A percentile compares a stretch with the other conserved stretches of the same genome.
Evolutionary conservation across 2,888 invertebrate species (phyloP).

Genomic region (Psylliodes chrysocephalus): DNA sequence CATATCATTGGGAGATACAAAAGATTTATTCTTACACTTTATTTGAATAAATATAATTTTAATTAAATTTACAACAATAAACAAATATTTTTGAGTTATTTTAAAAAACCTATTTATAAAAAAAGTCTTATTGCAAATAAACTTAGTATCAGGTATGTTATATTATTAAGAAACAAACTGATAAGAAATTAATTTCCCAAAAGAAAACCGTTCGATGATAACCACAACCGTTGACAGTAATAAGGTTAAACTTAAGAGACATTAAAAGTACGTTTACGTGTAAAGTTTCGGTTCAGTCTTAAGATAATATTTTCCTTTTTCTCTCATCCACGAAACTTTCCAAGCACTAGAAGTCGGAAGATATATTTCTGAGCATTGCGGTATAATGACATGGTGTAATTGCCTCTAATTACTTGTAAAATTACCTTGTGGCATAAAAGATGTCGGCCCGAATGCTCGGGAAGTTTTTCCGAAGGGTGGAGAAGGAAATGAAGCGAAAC

Average conservation of each 20-base stretch:
- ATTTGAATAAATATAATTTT: no score
- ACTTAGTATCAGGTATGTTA: no score
- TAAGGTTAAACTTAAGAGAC: constrained; percentile 13
- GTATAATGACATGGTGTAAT: constrained; percentile 66
- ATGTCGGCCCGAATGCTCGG: constrained; percentile 57
- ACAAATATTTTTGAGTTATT: no score
- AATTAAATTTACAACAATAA: no score
- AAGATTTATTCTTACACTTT: no score
- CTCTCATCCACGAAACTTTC: constrained; percentile 54
- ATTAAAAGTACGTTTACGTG: constrained; percentile 35
- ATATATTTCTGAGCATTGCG: constrained; percentile 62
- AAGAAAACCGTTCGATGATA: neutral
- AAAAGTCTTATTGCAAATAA: no score
- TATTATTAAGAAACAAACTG: no score
- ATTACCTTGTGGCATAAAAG: constrained; percentile 67
- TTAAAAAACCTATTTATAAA: no score
- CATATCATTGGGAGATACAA: no score
- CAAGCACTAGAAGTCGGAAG: constrained; percentile 53
- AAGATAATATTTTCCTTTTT: constrained; percentile 60
- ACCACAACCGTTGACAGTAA: constrained; percentile 10
- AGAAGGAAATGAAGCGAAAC: constrained; percentile 61
- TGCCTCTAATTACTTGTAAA: constrained; percentile 67
- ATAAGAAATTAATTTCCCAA: neutral
- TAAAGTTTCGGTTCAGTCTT: constrained; percentile 37
- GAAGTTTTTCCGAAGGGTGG: constrained; percentile 60